Base-by-base conservation (phyloP, 1,140 invertebrate species). In the Drosophila pectinifera region DNA sequence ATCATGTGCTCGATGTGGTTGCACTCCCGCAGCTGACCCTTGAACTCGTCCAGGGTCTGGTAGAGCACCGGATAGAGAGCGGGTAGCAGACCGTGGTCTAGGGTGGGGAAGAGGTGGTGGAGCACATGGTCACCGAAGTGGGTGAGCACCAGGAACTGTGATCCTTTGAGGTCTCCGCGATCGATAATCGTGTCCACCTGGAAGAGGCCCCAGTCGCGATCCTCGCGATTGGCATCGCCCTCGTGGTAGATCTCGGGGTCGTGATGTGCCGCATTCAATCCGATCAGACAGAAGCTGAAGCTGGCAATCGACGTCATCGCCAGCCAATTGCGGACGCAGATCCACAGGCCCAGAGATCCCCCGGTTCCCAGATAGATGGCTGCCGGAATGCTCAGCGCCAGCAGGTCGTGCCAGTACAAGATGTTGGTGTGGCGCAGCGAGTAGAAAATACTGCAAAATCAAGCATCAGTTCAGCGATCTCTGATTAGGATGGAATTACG, bases 241-340 rank as follows among this genome's bases (percentile, higher is more conserved):
- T 97, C 96, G 78, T 97, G 96, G 90, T 96, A 97, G 55, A 96
- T 95, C 31, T 96, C 94, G 0, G 96, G 96, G 93, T 97, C 96
- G 92, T 97, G 96, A 94, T 97, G 96, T 36, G 95, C 96, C 5
- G 96, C 96, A 90, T 95, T 96, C 0, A 96, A 68, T 4, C 95
- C 96, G 42, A 96, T 94, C 1, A 94, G 73, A 11, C 84, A 92
- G 84, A 97, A 96, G 3, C 94, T 67, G 18, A 95, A 94, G 83
- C 96, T 96, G 0, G 89, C 93, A 0, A 94, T 80, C 5, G 94
- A 61, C 11, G 95, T 81, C 24, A 96, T 94, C 49, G 93, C 92
- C 0, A 94, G 18, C 95, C 95, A 97, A 55, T 93, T 82, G 75
- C 93, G 74, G 41, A 94, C 2, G 80, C 82, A 89, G 42, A 92